Base-by-base conservation (phyloP, 2,113 vertebrate species). In the Engraulis encrasicolus region DNA sequence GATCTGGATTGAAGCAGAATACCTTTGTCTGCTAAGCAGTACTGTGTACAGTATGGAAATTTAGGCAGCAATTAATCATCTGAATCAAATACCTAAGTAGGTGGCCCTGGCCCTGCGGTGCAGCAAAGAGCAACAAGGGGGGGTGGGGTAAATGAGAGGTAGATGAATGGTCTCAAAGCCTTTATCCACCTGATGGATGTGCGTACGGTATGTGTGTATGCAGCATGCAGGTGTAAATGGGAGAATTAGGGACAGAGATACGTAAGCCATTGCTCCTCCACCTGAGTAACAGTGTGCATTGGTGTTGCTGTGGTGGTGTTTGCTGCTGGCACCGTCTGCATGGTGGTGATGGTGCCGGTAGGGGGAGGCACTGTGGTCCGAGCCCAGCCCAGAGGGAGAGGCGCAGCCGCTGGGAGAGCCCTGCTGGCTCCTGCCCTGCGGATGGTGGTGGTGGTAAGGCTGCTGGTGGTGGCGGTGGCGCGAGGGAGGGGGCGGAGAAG, bases 251-350 rank as follows among this genome's bases (percentile, higher is more conserved):
- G 82, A 48, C 49, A 19, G 58, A 78, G 78, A 50, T n/a, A n/a
- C n/a, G n/a, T 40, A 31, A 27, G 50, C 66, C 74, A 81, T 34
- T 78, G 40, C 66, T 23, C 86, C 91, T 96, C 96, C 97, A 99
- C 98, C 98, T 99, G 96, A 96, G 90, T 95, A 96, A 93, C 89
- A 94, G 92, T 95, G 94, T 37, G 91, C 91, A 87, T 96, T 95
- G 90, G 95, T 95, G 85, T 93, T 96, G 88, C 94, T 95, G 86
- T 92, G 89, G 81, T 93, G 94, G 77, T 93, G 95, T 94, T 95
- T 96, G 92, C 88, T 94, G 94, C 95, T 92, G 86, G 96, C 87
- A 83, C 95, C 81, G 89, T 98, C 97, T 89, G 93, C 84, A 40
- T 95, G 96, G 88, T 92, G 96, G 86, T 94, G 83, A 83, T 90